Evolutionary conservation across 2,888 invertebrate genomes (phyloP), one percentile per base, ranked within the genome.

Genomic region (Sicus ferrugineus): DNA sequence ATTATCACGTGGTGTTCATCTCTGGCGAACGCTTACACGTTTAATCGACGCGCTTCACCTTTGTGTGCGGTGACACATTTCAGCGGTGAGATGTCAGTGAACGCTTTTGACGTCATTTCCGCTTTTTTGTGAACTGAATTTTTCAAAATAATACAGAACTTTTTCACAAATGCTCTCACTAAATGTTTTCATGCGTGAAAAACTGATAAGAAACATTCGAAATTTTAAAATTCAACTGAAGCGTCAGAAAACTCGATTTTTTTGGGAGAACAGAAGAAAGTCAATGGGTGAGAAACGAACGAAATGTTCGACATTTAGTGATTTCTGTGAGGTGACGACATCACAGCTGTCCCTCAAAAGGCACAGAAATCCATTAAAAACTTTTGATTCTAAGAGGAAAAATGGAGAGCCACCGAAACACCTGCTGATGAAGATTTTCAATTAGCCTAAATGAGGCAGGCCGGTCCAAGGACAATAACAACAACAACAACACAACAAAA

Each of bases 121-220:
- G 56, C 11, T 30, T 66, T 42, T 56, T 38, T 38, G 64, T 52
- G 34, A 64, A 48, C 31, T 9, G 19, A 61, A 9, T 48, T 48
- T 16, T 52, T 9, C 19, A 64, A 52, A 64, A 64, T 63, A 28
- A 64, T 31, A 50, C 16, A 16, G 4, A 50, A 64, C 21, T 30
- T 56, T 66, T 56, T 46, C 62, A 62, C 68, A 72, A 71, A 75
- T 75, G 70, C 63, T 61, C 66, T 58, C 50, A 28, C 58, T 74
- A 75, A 75, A 76, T 75, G 75, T 77, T 76, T 75, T 80, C 80
- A 80, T 77, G 80, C 79, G 78, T 80, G 76, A 80, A 80, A 63
- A 73, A 67, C 78, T 74, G 80, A 80, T 80, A 80, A 79, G 73
- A 73, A 73, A 34, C 14, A 26, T 70, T 30, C 31, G 21, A 31